Evolutionary conservation across 1,140 invertebrate species (phyloP).

Genomic region (Brachionus paranguensis): DNA sequence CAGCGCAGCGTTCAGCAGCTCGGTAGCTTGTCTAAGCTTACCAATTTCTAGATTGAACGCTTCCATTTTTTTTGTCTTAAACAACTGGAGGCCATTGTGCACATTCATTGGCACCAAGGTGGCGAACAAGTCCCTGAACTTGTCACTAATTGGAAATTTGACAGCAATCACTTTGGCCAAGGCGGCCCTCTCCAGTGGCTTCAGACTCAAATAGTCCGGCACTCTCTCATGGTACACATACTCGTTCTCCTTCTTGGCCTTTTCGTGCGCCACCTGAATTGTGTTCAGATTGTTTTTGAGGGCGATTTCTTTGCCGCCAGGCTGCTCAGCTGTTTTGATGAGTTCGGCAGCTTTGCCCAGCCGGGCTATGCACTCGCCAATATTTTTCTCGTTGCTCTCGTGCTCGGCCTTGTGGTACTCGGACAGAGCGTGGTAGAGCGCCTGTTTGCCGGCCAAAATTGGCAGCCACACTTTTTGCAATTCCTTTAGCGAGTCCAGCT

Average conservation of each 20-base stretch:
- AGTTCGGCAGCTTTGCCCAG: constrained; percentile 59
- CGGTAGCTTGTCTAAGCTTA: constrained; percentile 78
- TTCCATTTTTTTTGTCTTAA: constrained; percentile 74
- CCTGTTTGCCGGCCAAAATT: constrained; percentile 73
- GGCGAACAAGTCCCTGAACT: constrained; percentile 58
- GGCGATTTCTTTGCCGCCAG: constrained; percentile 40
- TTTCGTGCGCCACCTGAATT: constrained; percentile 67
- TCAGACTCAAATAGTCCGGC: constrained; percentile 72
- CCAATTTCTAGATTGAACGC: constrained; percentile 66
- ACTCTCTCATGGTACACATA: constrained; percentile 76
- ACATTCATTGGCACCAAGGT: constrained; percentile 78
- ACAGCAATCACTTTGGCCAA: constrained; percentile 70
- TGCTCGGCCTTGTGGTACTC: constrained; percentile 81
- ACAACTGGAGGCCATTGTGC: constrained; percentile 78
- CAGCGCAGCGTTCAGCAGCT: constrained; percentile 82
- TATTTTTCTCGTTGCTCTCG: constrained; percentile 69
- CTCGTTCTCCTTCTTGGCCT: constrained; percentile 86
- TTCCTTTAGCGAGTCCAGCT: constrained; percentile 67
- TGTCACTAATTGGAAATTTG: constrained; percentile 60
- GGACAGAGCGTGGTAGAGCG: constrained; percentile 75
- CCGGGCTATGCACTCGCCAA: constrained; percentile 87
- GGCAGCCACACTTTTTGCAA: constrained; percentile 8
- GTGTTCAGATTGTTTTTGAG: not conserved
- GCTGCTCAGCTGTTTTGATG: constrained; percentile 1
- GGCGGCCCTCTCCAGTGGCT: constrained; percentile 68